phyloP scores from a whole-genome alignment of 2,113 vertebrate species.

The Oncorhynchus tshawytscha region DNA sequence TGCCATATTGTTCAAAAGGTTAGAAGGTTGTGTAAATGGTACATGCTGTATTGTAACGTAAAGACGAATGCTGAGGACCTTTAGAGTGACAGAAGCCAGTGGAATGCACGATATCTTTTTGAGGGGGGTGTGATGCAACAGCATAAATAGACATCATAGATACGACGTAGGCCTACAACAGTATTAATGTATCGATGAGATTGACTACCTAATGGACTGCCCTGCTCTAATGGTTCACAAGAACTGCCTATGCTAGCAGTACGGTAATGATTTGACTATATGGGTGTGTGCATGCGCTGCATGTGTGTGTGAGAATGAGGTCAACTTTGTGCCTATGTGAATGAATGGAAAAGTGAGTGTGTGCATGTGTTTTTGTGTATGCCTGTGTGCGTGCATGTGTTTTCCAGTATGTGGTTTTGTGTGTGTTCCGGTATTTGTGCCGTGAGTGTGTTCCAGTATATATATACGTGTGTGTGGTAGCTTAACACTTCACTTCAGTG shows the following conservation, averaged over 20 bases:
- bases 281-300: background rate
- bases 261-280: background rate
- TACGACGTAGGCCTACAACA: too few species aligned
- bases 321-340: conserved; percentile 4
- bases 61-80: conserved; percentile 2
- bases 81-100: background rate
- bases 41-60: conserved; percentile 19
- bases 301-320: background rate
- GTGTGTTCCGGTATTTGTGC: background rate
- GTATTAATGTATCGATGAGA: too few species aligned
- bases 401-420: background rate
- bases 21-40: conserved; percentile 35
- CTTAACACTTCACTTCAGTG: too few species aligned
- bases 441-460: background rate
- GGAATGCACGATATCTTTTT: background rate
- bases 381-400: background rate
- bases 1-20: background rate
- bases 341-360: background rate
- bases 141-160: too few species aligned
- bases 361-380: background rate
- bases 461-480: too few species aligned
- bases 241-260: background rate
- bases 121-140: too few species aligned
- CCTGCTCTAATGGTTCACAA: background rate
- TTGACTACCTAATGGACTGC: too few species aligned